Evolutionary conservation across 2,888 invertebrate genomes (phyloP).

Genomic region (Timandra comae): DNA sequence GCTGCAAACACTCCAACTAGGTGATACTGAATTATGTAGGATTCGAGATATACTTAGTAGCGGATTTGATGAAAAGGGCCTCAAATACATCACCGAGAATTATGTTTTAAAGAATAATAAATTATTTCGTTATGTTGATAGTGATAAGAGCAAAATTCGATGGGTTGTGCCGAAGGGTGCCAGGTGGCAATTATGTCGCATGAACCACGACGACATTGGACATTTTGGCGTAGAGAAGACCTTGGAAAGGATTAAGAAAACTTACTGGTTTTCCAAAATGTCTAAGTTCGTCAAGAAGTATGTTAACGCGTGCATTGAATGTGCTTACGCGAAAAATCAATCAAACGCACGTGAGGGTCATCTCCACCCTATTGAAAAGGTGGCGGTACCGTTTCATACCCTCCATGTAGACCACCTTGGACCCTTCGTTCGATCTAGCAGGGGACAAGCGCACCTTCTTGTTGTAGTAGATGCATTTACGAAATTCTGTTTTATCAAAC

Average conservation of each 20-base stretch:
- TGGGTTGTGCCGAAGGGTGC: constrained; percentile 28
- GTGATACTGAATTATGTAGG: constrained; percentile 22
- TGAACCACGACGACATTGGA: constrained; percentile 35
- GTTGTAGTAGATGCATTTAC: background rate
- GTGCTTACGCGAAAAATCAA: constrained; percentile 29
- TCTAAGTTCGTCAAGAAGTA: constrained; percentile 25
- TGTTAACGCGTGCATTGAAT: constrained; percentile 24
- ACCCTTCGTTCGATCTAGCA: constrained; percentile 18
- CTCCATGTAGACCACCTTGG: constrained; percentile 26
- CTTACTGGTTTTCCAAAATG: constrained; percentile 33
- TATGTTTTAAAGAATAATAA: constrained; percentile 13
- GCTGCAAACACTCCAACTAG: background rate
- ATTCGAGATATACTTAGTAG: no score
- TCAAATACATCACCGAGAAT: constrained; percentile 15
- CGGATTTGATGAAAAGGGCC: constrained; percentile 1
- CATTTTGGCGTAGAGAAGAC: constrained; percentile 25
- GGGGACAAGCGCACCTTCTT: background rate
- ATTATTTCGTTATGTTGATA: constrained; percentile 19
- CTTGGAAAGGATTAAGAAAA: constrained; percentile 24
- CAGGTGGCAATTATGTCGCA: constrained; percentile 29
- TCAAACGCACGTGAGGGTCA: constrained; percentile 16
- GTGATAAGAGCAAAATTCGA: constrained; percentile 24
- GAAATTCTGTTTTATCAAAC: background rate
- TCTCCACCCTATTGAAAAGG: constrained; percentile 22
- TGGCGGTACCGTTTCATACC: constrained; percentile 16